Conservation (phyloP, 2,797 vertebrate species). For the Vipera ursinii region DNA sequence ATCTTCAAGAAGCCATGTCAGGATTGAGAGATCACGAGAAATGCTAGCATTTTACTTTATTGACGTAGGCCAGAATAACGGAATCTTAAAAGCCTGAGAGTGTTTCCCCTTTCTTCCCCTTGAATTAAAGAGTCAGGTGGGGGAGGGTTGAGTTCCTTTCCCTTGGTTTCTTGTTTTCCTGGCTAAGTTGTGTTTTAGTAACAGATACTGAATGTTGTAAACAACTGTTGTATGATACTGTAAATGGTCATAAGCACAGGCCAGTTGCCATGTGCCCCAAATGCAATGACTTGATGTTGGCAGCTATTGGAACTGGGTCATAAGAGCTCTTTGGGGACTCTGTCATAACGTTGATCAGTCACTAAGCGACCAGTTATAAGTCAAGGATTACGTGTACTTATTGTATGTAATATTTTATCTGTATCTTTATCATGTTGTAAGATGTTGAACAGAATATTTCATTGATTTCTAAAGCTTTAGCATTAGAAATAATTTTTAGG, state of each 20-base stretch:
- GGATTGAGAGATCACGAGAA: not conserved
- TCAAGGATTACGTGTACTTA: not conserved
- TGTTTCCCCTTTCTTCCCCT: not conserved
- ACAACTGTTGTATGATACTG: not conserved
- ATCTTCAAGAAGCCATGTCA: not conserved
- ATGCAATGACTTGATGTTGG: not conserved
- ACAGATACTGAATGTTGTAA: not conserved
- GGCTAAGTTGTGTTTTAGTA: not conserved
- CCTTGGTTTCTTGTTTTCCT: not conserved
- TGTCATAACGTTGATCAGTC: not conserved
- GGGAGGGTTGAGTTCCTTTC: not conserved
- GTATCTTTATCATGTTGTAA: not conserved
- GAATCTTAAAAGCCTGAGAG: not conserved
- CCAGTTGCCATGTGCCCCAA: not conserved
- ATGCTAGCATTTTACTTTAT: not conserved
- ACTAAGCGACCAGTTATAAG: not conserved
- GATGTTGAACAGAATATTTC: not conserved
- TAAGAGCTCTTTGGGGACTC: not conserved
- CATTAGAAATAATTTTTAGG: not conserved
- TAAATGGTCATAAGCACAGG: not conserved
- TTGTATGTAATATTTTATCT: not conserved
- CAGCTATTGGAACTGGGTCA: not conserved
- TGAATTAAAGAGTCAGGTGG: not conserved
- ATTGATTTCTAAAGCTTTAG: not conserved
- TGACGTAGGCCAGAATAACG: not conserved